Base-by-base conservation (phyloP, 2,797 vertebrate species). In the Lepus oiostolus region DNA sequence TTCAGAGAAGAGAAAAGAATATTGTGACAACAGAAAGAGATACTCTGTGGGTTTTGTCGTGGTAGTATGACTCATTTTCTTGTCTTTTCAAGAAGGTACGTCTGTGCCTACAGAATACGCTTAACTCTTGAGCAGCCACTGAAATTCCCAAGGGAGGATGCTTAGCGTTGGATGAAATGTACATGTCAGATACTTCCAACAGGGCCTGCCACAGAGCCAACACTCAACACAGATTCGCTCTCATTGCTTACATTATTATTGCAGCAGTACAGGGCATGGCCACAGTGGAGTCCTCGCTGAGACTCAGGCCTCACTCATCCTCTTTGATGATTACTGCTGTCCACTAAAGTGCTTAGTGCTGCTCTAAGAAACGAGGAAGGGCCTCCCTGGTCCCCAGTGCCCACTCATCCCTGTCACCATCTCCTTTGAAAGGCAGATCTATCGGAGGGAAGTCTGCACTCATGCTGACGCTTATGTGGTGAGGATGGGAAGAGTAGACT, bases 1-100 rank as follows among this genome's bases (percentile, higher is more conserved):
- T 92, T 90, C 32, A 24, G 50, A 30, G 16, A 88, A 75, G 42
- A 93, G 52, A 87, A 96, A 63, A 90, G 42, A 71, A 85, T 30
- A 80, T 35, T 54, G n/a, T 83, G 17, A 79, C 47, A 74, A 80
- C 71, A 71, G 42, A 81, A 47, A 93, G 35, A 84, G 28, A 83
- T 21, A n/a, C 24, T 91, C n/a, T 50, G 17, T 76, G 38, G 28
- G 1, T 63, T 71, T 85, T 93, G 88, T 62, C 71, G 54, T 21
- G 26, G 12, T 28, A 52, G 30, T 24, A 22, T 58, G 21, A 91
- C 72, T 91, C 21, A 16, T 85, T 77, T 68, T 80, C 81, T 70
- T 90, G 4, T 91, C 47, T 83, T 94, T 88, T 65, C n/a, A 88
- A 75, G 60, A 80, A 83, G n/a, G 30, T 65, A 88, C 58, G 52